phyloP scores from a whole-genome alignment of 2,113 vertebrate genomes.

The Gavia stellata region DNA sequence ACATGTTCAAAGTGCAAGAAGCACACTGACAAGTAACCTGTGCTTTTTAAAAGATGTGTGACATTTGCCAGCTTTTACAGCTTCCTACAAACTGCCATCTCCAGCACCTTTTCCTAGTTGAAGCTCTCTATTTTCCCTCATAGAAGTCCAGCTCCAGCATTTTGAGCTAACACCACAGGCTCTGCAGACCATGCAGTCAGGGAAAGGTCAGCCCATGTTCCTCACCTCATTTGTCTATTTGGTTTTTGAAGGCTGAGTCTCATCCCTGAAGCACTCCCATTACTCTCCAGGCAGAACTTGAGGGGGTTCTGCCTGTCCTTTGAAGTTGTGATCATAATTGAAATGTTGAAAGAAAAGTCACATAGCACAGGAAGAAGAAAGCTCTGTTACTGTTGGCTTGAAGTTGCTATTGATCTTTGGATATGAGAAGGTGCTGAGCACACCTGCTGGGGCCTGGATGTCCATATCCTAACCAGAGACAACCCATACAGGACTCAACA shows the following conservation, averaged over 20 bases:
- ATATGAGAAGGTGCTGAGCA: background rate
- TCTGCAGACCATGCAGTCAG: background rate
- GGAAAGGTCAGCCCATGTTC: background rate
- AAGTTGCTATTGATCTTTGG: background rate
- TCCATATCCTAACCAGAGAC: background rate
- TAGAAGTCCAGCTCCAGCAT: background rate
- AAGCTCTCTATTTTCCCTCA: background rate
- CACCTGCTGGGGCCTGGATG: background rate
- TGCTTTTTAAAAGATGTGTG: background rate
- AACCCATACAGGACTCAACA: background rate
- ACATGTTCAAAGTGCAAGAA: background rate
- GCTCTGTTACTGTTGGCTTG: background rate
- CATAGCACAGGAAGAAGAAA: background rate
- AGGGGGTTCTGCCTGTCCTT: background rate
- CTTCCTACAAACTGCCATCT: background rate
- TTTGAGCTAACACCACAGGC: background rate
- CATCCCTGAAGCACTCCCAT: background rate
- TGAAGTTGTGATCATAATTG: background rate
- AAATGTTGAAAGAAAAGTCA: background rate
- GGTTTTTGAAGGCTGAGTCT: background rate
- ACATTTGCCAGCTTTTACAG: background rate
- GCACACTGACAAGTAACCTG: background rate
- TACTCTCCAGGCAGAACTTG: background rate
- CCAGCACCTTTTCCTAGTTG: background rate
- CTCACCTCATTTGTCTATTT: background rate